Evolutionary conservation across 2,888 invertebrate species (phyloP), one percentile per base, ranked within the genome.

Genomic region (Erpobdella octoculata): DNA sequence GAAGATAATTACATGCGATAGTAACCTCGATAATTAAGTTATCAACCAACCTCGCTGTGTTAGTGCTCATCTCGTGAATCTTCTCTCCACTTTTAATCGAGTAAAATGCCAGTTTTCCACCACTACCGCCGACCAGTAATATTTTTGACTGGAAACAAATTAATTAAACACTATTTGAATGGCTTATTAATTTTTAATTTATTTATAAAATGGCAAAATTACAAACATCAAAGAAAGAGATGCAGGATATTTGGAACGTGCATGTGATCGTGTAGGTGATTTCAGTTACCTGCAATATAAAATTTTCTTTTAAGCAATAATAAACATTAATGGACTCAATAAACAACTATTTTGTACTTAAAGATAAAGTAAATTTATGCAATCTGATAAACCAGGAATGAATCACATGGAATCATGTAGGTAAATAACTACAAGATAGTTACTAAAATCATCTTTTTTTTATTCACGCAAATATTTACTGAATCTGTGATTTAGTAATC

Each of bases 61-160:
- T 70, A 59, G 78, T 77, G 25, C 78, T 74, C 28, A 79, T 71
- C 36, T 71, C 73, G 71, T 74, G 71, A 4, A 78, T 31, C 28
- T 71, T 53, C 59, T 74, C 75, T 53, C 78, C 77, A 18, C 75
- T 73, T 37, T 72, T 68, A 33, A 78, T 74, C 67, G 70, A 41
- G 35, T 73, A 25, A 37, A 74, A 53, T 21, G 28, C 21, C 18
- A 75, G 21, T 12, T 31, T 46, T 4, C 75, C 75, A 18, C 41
- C 88, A 78, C 91, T 90, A 77, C 90, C 86, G 0, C 91, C 92
- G 66, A 89, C 86, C 77, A 88, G 85, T 68, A 91, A 80, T 8
- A 73, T 62, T 9, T 72, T 37, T 3, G 71, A 71, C 74, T 74
- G 62, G n/a, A 36, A 31, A 31, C 38, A 64, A 48, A 21, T 67